Evolutionary conservation across 2,797 vertebrate genomes (phyloP).

Genomic region (Cuculus canorus): DNA sequence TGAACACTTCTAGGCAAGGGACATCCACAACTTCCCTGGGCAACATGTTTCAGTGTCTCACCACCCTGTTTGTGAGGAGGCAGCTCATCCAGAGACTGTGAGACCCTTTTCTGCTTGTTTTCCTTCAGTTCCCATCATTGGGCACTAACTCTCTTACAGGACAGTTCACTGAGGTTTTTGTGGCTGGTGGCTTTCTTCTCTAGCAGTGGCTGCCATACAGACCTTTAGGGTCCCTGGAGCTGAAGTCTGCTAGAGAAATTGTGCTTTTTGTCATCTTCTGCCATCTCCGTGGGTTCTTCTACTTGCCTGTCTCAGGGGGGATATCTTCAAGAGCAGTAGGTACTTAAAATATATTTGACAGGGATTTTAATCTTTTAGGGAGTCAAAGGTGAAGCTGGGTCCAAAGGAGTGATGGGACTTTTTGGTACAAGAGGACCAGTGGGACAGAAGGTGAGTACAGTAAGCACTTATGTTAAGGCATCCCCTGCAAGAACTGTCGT

Average conservation of each 20-base stretch:
- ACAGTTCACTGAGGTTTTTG: background rate
- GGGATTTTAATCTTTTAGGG: constrained; percentile 71
- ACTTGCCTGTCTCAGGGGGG: rapidly evolving
- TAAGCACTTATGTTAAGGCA: background rate
- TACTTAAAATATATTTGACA: background rate
- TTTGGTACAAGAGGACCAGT: constrained; percentile 88
- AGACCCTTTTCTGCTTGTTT: background rate
- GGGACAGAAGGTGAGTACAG: constrained; percentile 85
- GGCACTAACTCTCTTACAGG: background rate
- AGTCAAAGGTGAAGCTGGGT: constrained; percentile 85
- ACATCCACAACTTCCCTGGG: too few species aligned
- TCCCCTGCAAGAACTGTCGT: background rate
- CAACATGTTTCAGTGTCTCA: too few species aligned
- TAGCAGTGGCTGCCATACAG: background rate
- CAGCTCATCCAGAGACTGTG: background rate
- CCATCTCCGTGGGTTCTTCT: background rate
- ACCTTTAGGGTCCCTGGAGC: background rate
- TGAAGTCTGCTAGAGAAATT: background rate
- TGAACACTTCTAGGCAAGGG: too few species aligned
- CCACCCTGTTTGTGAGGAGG: background rate
- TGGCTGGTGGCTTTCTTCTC: background rate
- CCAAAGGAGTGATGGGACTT: constrained; percentile 85
- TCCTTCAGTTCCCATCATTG: background rate
- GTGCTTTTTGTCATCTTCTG: background rate
- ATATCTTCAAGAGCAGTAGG: background rate